phyloP scores from a whole-genome alignment of 1,140 invertebrate genomes.

The Metopolophium dirhodum region DNA sequence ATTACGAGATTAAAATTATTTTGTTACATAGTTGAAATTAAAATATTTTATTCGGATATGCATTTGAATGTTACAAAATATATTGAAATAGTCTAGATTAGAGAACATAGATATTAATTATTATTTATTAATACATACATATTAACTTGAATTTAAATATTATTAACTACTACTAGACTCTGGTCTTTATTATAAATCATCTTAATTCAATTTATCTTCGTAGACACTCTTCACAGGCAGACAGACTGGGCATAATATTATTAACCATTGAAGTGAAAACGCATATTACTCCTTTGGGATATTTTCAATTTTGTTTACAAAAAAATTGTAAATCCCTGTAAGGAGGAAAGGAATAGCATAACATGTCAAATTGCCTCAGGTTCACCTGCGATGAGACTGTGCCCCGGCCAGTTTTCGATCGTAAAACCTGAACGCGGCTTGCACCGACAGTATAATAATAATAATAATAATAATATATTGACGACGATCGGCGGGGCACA shows the following conservation, averaged over 20 bases:
- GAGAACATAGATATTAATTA: neutral
- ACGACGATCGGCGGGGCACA: neutral
- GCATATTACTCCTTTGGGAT: neutral
- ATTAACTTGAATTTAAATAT: neutral
- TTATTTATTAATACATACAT: neutral
- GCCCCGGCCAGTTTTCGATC: neutral
- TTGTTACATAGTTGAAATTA: too few species aligned
- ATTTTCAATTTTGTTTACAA: neutral
- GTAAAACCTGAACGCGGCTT: conserved; percentile 1
- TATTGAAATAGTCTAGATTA: neutral
- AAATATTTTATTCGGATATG: too few species aligned
- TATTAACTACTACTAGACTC: neutral
- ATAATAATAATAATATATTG: conserved; percentile 20
- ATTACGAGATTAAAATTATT: too few species aligned
- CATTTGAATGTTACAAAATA: neutral
- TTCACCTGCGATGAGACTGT: neutral
- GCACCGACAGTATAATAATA: neutral
- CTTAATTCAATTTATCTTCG: neutral
- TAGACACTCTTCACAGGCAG: neutral
- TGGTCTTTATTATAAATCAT: neutral
- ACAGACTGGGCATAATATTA: neutral
- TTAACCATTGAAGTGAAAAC: neutral
- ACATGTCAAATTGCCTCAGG: neutral
- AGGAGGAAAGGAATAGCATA: too few species aligned
- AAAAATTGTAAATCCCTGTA: neutral